phyloP scores from a whole-genome alignment of 2,113 vertebrate species.

The Dryoscopus gambensis region DNA sequence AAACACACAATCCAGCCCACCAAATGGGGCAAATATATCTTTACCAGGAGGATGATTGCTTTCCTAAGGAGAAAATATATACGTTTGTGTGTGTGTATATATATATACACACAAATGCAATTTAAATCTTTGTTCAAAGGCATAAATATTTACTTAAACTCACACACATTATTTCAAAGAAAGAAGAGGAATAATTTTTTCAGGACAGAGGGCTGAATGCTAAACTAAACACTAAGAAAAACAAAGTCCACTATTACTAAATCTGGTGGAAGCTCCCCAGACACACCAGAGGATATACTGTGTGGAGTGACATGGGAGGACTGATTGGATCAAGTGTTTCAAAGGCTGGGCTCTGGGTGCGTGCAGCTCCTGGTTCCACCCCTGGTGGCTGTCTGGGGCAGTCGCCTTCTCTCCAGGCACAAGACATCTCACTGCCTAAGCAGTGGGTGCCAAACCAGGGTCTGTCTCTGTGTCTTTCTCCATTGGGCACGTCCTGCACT shows the following conservation, averaged over 20 bases:
- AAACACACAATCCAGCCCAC: not conserved
- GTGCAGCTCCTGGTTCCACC: not conserved
- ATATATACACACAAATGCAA: too few species aligned
- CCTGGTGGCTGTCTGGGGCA: too few species aligned
- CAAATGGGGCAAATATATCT: not conserved
- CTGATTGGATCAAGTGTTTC: not conserved
- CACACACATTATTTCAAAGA: not conserved
- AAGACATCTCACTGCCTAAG: not conserved
- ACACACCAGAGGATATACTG: fast-evolving
- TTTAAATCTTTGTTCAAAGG: not conserved
- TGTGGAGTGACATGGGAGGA: not conserved
- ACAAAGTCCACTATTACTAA: not conserved
- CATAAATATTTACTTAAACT: not conserved
- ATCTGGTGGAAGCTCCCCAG: not conserved
- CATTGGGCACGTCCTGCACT: fast-evolving
- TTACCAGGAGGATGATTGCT: not conserved
- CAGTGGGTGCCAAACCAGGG: not conserved
- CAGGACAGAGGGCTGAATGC: not conserved
- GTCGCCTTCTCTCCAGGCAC: not conserved
- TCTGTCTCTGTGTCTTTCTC: not conserved
- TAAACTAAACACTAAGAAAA: not conserved
- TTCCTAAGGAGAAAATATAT: not conserved
- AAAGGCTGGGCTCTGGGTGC: not conserved
- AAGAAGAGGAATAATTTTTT: not conserved
- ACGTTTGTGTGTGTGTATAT: not conserved